Conservation (phyloP, 2,113 vertebrate species). For the Opisthocomus hoazin region DNA sequence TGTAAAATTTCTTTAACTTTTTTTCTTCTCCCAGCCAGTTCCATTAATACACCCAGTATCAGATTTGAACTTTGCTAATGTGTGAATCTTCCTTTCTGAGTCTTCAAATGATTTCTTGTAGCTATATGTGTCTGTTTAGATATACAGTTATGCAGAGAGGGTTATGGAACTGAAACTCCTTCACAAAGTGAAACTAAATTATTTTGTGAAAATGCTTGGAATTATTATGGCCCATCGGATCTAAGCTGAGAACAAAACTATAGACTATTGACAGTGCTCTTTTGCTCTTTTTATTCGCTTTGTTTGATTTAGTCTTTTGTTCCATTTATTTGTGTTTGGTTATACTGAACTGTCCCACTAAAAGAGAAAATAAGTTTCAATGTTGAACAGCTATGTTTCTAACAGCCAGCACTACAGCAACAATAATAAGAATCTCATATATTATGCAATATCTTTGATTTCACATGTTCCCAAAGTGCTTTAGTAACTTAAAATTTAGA, state of each 20-base stretch:
- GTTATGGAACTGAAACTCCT: not conserved
- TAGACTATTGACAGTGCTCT: rapidly evolving
- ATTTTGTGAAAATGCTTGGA: not conserved
- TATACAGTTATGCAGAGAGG: not conserved
- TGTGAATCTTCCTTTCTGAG: not conserved
- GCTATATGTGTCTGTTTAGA: not conserved
- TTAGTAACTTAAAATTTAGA: not conserved
- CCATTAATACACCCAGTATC: not conserved
- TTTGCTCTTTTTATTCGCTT: not conserved
- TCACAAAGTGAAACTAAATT: not conserved
- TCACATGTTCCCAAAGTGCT: not conserved
- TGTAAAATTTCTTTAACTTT: not conserved
- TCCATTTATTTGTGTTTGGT: not conserved
- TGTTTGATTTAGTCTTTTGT: not conserved
- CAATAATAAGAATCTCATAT: not conserved
- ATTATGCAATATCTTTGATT: not conserved
- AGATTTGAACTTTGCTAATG: not conserved
- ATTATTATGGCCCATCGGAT: not conserved
- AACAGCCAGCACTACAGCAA: not conserved
- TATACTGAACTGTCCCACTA: not conserved
- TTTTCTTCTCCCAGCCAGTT: not conserved
- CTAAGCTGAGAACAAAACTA: not conserved
- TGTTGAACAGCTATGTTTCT: not conserved
- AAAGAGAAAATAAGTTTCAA: not conserved
- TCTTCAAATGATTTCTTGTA: not conserved